Base-by-base conservation (phyloP, 2,797 vertebrate genomes). In the Rhinophrynus dorsalis region DNA sequence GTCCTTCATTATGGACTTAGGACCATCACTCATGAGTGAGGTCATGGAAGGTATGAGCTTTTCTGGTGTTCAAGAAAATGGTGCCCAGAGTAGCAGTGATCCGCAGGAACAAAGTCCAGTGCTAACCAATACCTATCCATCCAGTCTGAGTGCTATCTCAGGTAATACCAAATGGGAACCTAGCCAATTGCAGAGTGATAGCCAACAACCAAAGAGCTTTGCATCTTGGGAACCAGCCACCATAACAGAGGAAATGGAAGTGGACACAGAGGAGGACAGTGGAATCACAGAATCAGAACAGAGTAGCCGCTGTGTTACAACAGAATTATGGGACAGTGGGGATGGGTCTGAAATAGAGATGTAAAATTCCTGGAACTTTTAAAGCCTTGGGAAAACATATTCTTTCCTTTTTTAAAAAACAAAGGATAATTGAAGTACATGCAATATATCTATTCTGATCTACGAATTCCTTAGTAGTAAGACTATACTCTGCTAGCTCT, bases 1-100 rank as follows among this genome's bases (percentile, higher is more conserved):
- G 65, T 98, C 96, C 6, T 97, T 98, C 84, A 93, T 89, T 1
- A 82, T 98, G 1, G 96, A 98, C 83, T 90, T 98, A 0, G 96
- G 96, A 5, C 96, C 96, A 4, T 98, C 96, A 2, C 92, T 98
- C 15, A 95, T 98, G 93, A 91, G 87, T 0, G 96, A 98, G 82
- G 86, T 98, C 0, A 82, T 98, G 67, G 90, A 90, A 38, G 81
- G 94, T 78, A 94, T 98, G 61, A 94, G 93, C 83, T 92, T 91
- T 81, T 79, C 91, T 0, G 79, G 84, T 69, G 68, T 13, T 15
- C 37, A 50, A 12, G 32, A 62, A 29, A 55, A 38, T 6, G 69
- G 50, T 5, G 20, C 33, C 2, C 32, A 21, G 27, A 57, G 6
- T 1, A 12, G 29, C 2, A 5, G 15, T 45, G 11, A 23, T 0